phyloP scores from a whole-genome alignment of 1,140 invertebrate genomes.

The Hyles vespertilio region DNA sequence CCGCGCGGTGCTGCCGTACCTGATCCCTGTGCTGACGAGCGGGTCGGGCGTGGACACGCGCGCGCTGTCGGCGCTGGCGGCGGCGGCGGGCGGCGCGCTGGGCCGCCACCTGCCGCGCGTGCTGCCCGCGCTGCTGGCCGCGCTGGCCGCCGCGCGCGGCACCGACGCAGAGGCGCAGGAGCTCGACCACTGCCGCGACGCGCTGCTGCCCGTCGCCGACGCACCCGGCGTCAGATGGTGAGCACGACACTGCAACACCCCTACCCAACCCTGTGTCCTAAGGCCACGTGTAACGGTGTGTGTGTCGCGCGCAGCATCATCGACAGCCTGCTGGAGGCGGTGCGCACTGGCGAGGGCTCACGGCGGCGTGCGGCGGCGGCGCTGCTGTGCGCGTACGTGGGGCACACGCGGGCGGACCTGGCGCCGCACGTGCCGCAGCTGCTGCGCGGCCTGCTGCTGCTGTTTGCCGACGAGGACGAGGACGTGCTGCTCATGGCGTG shows the following conservation, averaged over 20 bases:
- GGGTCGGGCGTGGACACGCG: conserved; percentile 89
- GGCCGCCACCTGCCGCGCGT: conserved; percentile 94
- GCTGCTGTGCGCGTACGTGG: conserved; percentile 93
- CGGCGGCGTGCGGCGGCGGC: conserved; percentile 87
- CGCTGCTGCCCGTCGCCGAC: conserved; percentile 92
- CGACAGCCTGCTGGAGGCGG: conserved; percentile 91
- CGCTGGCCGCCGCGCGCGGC: conserved; percentile 83
- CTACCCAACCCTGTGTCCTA: too few species aligned
- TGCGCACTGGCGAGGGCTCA: conserved; percentile 79
- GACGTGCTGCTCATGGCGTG: conserved; percentile 90
- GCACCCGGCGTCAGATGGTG: conserved; percentile 86
- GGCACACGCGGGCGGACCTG: conserved; percentile 91
- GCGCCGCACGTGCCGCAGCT: conserved; percentile 92
- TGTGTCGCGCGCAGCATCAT: conserved; percentile 80
- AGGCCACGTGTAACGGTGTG: neutral
- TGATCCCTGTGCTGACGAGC: conserved; percentile 94
- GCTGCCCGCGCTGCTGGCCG: conserved; percentile 90
- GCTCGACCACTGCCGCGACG: conserved; percentile 94
- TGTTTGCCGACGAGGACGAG: conserved; percentile 89
- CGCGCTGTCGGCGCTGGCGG: conserved; percentile 92
- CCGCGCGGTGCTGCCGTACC: conserved; percentile 94
- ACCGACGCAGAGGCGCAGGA: conserved; percentile 84
- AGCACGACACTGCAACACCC: neutral
- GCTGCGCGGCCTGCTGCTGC: conserved; percentile 88
- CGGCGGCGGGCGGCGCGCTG: conserved; percentile 95